Evolutionary conservation across 2,888 invertebrate genomes (phyloP).

Genomic region (Lomographa bimaculata): DNA sequence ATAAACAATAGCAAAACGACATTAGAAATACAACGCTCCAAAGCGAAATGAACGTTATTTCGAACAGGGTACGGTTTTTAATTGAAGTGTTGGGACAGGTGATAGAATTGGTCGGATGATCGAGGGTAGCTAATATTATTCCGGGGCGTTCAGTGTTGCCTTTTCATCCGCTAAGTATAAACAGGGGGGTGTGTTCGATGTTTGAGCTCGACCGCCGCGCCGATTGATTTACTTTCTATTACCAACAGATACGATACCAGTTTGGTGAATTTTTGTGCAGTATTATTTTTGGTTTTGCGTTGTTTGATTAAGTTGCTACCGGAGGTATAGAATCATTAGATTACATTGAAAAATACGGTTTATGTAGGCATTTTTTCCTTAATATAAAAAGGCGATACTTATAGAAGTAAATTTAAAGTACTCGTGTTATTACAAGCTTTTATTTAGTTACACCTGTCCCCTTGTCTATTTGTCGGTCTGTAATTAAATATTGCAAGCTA

Average conservation of each 20-base stretch:
- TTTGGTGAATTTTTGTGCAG: constrained; percentile 32
- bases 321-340: no score
- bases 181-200: constrained; percentile 80
- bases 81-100: constrained; percentile 40
- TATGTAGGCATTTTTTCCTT: no score
- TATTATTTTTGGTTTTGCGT: constrained; percentile 6
- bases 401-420: no score
- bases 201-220: constrained; percentile 71
- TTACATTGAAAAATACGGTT: no score
- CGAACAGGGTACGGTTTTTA: constrained; percentile 40
- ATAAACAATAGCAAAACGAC: constrained; percentile 38
- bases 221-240: constrained; percentile 77
- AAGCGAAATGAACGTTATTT: constrained; percentile 47
- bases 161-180: constrained; percentile 83
- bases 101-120: constrained; percentile 72
- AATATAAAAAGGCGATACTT: no score
- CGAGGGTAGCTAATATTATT: constrained; percentile 83
- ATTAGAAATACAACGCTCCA: constrained; percentile 17
- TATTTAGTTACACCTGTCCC: no score
- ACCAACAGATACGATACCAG: constrained; percentile 46
- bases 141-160: constrained; percentile 82
- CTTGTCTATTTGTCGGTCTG: no score
- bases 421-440: no score
- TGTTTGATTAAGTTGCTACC: no score
- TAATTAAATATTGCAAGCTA: no score